phyloP scores from a whole-genome alignment of 2,113 vertebrate species.

The Chitala chitala region DNA sequence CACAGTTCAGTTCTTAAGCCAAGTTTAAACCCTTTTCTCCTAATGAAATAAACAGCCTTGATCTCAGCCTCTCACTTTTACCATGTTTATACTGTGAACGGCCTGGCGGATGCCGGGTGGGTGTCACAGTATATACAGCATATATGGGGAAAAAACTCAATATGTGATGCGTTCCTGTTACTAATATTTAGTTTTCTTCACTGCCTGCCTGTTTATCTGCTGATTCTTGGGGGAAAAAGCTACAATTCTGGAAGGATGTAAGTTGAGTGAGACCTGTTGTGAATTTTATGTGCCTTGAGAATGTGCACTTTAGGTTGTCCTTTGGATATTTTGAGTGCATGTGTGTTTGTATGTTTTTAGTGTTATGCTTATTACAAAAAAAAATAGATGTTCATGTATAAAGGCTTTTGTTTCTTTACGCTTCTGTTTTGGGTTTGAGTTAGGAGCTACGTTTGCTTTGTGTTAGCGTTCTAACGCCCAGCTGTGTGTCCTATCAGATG shows the following conservation, averaged over 20 bases:
- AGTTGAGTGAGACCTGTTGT: conserved; percentile 61
- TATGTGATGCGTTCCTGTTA: neutral
- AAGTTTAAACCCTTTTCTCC: too few species aligned
- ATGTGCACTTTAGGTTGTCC: neutral
- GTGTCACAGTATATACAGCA: too few species aligned
- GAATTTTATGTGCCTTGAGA: neutral
- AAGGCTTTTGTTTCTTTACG: neutral
- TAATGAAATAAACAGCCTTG: too few species aligned
- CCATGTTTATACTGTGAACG: too few species aligned
- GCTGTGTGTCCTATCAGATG: neutral
- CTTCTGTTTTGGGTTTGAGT: conserved; percentile 1
- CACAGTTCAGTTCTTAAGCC: too few species aligned
- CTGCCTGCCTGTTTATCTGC: conserved; percentile 67
- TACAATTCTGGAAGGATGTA: conserved; percentile 98
- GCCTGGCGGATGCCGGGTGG: too few species aligned
- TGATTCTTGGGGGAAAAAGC: conserved; percentile 83
- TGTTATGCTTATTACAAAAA: conserved; percentile 32
- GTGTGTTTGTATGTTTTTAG: conserved; percentile 18
- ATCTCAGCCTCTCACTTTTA: too few species aligned
- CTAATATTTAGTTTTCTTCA: conserved; percentile 58
- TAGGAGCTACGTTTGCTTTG: neutral
- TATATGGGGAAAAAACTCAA: too few species aligned
- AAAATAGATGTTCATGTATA: conserved; percentile 47
- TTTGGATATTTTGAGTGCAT: conserved; percentile 37
- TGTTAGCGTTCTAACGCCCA: neutral